Evolutionary conservation across 2,888 invertebrate genomes (phyloP), one percentile per base, ranked within the genome.

Genomic region (Ptilodon capucinus): DNA sequence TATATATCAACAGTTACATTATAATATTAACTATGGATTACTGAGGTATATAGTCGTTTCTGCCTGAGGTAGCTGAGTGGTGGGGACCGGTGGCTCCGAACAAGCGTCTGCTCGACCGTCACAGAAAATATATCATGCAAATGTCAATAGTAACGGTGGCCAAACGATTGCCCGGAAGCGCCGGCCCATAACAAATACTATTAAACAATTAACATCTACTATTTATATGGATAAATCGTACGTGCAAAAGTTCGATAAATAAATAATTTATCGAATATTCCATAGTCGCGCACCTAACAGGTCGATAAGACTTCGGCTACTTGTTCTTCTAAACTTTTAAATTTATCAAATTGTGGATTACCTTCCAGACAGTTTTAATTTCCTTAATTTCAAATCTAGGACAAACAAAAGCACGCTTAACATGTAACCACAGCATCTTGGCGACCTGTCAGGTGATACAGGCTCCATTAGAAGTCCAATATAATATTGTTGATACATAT

Each of bases 31-130:
- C 85, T 88, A 88, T 82, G 79, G 82, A 77, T 84, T 83, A 82
- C 72, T 88, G 90, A 90, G 90, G 90, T 90, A 90, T 82, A 80
- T 80, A 72, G 61, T 81, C 65, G 79, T 85, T 84, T 64, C 73
- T 68, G 74, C 61, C 54, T 85, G 89, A 90, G 90, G 90, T 89
- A 89, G 90, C 72, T 76, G 71, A 51, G 51, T 49, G 54, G 44
- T 39, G 14, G 43, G 57, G 53, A 39, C 53, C 52, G 41, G 42
- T 53, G 50, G 40, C 11, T 44, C 44, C 40, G 51, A 50, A 38
- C 18, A 11, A 19, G 18, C 18, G 18, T 17, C 18, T 44, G 50
- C 46, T 48, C 50, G 46, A 43, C 39, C 16, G 46, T 48, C 48
- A 23, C 28, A 46, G 49, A 40, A n/a, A n/a, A n/a, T n/a, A n/a